These are phyloP conservation scores for Tyria jacobaeae DNA, from an alignment of 2,888 invertebrate genomes.

Conservation along the genomic window DNA sequence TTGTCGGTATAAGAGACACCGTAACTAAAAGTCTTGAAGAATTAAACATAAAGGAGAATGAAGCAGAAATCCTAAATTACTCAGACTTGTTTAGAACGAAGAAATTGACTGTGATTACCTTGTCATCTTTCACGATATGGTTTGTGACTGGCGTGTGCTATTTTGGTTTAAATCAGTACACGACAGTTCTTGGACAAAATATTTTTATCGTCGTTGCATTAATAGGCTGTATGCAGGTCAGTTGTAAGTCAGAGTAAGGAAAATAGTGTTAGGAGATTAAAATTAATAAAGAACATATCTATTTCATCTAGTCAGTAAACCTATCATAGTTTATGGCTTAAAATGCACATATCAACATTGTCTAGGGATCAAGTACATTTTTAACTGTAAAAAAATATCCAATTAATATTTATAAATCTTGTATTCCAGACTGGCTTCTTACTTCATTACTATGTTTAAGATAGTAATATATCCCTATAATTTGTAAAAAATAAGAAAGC, in stretches of 20 bases:
- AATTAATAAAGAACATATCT: too few species aligned
- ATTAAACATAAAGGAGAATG: constrained; percentile 47
- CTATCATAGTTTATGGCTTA: too few species aligned
- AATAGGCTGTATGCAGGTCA: constrained; percentile 64
- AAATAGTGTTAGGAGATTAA: too few species aligned
- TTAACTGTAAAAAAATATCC: too few species aligned
- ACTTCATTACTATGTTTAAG: too few species aligned
- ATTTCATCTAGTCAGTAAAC: too few species aligned
- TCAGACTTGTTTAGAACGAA: constrained; percentile 61
- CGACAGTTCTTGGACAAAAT: constrained; percentile 58
- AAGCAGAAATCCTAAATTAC: constrained; percentile 48
- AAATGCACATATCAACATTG: too few species aligned
- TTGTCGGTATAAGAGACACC: constrained; percentile 53
- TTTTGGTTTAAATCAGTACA: constrained; percentile 66
- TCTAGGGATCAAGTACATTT: too few species aligned
- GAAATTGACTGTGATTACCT: constrained; percentile 51
- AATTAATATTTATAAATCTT: too few species aligned
- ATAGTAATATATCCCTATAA: too few species aligned
- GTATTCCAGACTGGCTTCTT: too few species aligned
- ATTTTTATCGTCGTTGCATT: constrained; percentile 57
- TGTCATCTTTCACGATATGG: constrained; percentile 56
- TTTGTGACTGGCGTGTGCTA: constrained; percentile 58
- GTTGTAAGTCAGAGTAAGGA: constrained; percentile 22
- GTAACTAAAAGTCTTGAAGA: constrained; percentile 54
- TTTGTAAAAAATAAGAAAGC: too few species aligned